Conservation (phyloP, 2,888 invertebrate genomes). For the Catocala sponsa region DNA sequence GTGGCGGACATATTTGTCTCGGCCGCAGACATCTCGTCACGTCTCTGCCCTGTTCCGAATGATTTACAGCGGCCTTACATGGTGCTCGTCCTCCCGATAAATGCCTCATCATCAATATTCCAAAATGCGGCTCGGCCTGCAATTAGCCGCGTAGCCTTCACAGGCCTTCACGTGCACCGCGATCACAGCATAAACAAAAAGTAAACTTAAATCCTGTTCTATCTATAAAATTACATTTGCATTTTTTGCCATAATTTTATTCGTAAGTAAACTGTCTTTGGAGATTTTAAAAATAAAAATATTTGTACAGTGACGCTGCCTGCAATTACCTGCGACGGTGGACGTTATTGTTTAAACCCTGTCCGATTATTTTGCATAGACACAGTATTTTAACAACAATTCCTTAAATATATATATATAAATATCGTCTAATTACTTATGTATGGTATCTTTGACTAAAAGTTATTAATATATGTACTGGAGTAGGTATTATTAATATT, state of each 20-base stretch:
- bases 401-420: too few relatives aligned
- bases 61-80: conserved; percentile 85
- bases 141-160: conserved; percentile 86
- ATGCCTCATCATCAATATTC: conserved; percentile 88
- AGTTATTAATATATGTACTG: too few relatives aligned
- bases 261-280: conserved; percentile 46
- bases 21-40: conserved; percentile 85
- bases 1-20: conserved; percentile 81
- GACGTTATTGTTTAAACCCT: too few relatives aligned
- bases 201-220: conserved; percentile 80
- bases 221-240: conserved; percentile 78
- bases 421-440: too few relatives aligned
- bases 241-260: conserved; percentile 63
- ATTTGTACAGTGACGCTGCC: background rate
- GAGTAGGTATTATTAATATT: too few relatives aligned
- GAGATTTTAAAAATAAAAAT: conserved; percentile 33
- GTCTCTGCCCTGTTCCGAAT: conserved; percentile 81
- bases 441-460: too few relatives aligned
- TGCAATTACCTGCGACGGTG: too few relatives aligned
- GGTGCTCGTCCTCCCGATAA: conserved; percentile 85
- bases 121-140: conserved; percentile 85
- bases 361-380: too few relatives aligned
- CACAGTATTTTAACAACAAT: too few relatives aligned
- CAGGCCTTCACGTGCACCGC: conserved; percentile 79
- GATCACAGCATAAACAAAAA: conserved; percentile 77